Evolutionary conservation across 2,113 vertebrate species (phyloP), one percentile per base, ranked within the genome.

Genomic region (Hemiprocne comata): DNA sequence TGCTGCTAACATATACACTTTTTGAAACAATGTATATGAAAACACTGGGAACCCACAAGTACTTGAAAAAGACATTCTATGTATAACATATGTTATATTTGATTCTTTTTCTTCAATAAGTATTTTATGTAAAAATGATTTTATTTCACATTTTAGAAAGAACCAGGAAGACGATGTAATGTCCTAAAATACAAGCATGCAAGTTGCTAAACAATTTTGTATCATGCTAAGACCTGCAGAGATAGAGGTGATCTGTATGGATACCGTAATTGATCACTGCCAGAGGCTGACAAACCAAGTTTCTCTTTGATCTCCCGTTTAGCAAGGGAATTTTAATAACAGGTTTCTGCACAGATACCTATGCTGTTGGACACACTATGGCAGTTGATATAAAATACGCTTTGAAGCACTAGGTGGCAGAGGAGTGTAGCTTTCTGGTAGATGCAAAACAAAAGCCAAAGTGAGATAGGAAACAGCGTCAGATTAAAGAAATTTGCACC

Each of bases 381-480:
- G 25, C 7, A 10, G 26, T 51, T 40, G 33, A 19, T 67, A 16
- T 6, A 18, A 67, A 55, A 53, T 12, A 26, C 4, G n/a, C 31
- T 48, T 69, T 16, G 40, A 44, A 90, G 53, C 96, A 88, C 40
- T 91, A 96, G 95, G 51, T 92, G 95, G 95, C 95, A 92, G 92
- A 82, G 70, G 40, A 75, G 62, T 3, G n/a, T 54, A 66, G 44
- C 11, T 62, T 74, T 93, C 17, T 10, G 21, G 36, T 48, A 38
- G 5, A 19, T 19, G 36, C 7, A 7, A 42, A 76, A n/a, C 19
- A 24, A 44, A 79, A 73, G 48, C 44, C 18, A 2, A 1, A 34
- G 53, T 7, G 60, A 11, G 9, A 1, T 4, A 17, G 6, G 31
- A 70, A 88, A 36, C 3, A 12, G 12, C 17, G 25, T 29, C n/a